A percentile compares a stretch with the other conserved stretches of the same genome.
Conservation (phyloP, 2,797 vertebrate species). For the Odontamblyopus rebecca region DNA sequence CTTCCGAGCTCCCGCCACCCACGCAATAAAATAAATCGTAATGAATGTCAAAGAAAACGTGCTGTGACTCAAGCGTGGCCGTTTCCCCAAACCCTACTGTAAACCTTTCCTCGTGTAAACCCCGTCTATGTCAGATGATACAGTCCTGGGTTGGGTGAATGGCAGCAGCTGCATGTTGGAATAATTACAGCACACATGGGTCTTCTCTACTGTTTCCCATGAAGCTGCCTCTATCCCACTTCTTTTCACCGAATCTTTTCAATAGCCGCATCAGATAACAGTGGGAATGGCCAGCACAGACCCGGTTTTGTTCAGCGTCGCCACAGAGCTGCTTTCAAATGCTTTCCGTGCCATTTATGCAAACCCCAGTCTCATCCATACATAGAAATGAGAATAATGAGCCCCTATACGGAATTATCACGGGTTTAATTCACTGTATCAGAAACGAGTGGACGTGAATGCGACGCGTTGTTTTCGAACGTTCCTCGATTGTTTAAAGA, state of each 20-base stretch:
- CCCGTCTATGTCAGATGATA: constrained; percentile 16
- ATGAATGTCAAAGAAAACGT: neutral
- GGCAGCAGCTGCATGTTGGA: constrained; percentile 49
- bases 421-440: constrained; percentile 31
- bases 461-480: neutral
- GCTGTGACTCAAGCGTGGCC: neutral
- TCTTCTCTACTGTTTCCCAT: constrained; percentile 30
- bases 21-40: neutral
- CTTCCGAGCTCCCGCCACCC: neutral
- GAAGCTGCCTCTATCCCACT: constrained; percentile 43
- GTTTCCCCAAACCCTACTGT: constrained; percentile 17
- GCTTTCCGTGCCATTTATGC: constrained; percentile 32
- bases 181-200: constrained; percentile 38
- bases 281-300: constrained; percentile 44
- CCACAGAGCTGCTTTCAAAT: constrained; percentile 39
- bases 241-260: constrained; percentile 27
- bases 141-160: constrained; percentile 16
- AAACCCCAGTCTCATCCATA: constrained; percentile 43
- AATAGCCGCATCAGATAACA: constrained; percentile 26
- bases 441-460: constrained; percentile 36
- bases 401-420: constrained; percentile 29
- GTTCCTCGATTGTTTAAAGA: constrained; percentile 18
- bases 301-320: constrained; percentile 36
- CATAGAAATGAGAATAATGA: constrained; percentile 37
- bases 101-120: constrained; percentile 24